phyloP scores from a whole-genome alignment of 2,888 invertebrate species.

The Ypsolopha scabrella region DNA sequence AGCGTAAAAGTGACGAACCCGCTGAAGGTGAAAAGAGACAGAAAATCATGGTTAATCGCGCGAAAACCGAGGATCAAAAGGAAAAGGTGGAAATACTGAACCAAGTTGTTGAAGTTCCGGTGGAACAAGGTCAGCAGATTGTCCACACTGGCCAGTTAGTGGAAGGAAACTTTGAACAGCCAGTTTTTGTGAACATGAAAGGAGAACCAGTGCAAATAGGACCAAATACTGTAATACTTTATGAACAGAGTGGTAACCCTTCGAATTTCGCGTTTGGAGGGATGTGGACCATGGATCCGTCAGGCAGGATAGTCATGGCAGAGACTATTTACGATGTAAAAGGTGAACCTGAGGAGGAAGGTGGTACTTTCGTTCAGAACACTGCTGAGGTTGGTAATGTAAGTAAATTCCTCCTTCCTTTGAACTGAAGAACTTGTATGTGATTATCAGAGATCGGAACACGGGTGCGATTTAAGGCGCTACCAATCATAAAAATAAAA shows the following conservation, averaged over 20 bases:
- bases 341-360: constrained; percentile 59
- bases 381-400: constrained; percentile 51
- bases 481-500: too few relatives aligned
- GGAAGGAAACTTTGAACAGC: constrained; percentile 62
- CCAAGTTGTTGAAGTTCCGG: constrained; percentile 59
- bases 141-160: constrained; percentile 59
- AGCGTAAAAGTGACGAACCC: constrained; percentile 58
- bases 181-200: constrained; percentile 64
- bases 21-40: constrained; percentile 49
- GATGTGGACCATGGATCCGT: constrained; percentile 64
- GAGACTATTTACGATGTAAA: constrained; percentile 66
- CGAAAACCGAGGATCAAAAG: constrained; percentile 42
- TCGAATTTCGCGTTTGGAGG: constrained; percentile 63
- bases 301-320: constrained; percentile 64
- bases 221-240: constrained; percentile 61
- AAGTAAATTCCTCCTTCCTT: constrained; percentile 19
- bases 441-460: too few relatives aligned
- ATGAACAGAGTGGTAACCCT: constrained; percentile 59
- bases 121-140: constrained; percentile 58
- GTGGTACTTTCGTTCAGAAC: constrained; percentile 49
- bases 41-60: constrained; percentile 48
- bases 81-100: constrained; percentile 54
- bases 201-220: constrained; percentile 62
- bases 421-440: neutral
- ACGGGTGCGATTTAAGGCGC: too few relatives aligned